Percentiles rank a stretch among this genome's conserved stretches.
These are phyloP conservation scores for Meteorus sp. DNA, from an alignment of 1,140 invertebrate genomes.

Conservation along the genomic window DNA sequence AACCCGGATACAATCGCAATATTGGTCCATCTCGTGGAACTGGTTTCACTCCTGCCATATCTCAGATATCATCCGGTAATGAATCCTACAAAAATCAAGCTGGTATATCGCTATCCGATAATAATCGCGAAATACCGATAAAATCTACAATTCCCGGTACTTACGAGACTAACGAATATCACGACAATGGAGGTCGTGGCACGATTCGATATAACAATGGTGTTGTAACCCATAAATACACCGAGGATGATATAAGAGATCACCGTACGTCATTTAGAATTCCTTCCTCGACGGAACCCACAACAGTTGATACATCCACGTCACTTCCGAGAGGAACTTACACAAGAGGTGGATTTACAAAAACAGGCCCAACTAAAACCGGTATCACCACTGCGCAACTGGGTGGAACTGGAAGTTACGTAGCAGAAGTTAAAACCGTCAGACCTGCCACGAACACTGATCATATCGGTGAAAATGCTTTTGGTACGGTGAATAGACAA, in stretches of 20 bases:
- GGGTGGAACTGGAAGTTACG: constrained; percentile 50
- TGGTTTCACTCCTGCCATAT: constrained; percentile 5
- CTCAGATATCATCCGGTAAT: constrained; percentile 3
- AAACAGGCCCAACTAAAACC: constrained; percentile 52
- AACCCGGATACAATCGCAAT: constrained; percentile 5
- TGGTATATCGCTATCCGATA: neutral
- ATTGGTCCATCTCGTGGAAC: neutral
- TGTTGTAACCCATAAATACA: constrained; percentile 39
- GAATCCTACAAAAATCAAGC: constrained; percentile 18
- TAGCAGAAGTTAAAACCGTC: constrained; percentile 34
- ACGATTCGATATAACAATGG: constrained; percentile 44
- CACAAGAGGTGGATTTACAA: constrained; percentile 46
- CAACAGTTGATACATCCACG: constrained; percentile 20
- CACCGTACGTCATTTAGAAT: constrained; percentile 28
- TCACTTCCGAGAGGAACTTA: constrained; percentile 7
- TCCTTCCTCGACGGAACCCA: constrained; percentile 26
- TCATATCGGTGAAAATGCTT: constrained; percentile 32
- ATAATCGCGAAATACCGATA: neutral
- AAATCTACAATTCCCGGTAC: neutral
- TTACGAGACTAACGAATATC: constrained; percentile 44
- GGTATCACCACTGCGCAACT: constrained; percentile 51
- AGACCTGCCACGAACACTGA: constrained; percentile 46
- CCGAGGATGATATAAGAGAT: constrained; percentile 36
- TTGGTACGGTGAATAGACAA: constrained; percentile 18
- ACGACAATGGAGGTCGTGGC: constrained; percentile 42